Evolutionary conservation across 2,797 vertebrate species (phyloP).

Genomic region (Zenarchopterus dispar): DNA sequence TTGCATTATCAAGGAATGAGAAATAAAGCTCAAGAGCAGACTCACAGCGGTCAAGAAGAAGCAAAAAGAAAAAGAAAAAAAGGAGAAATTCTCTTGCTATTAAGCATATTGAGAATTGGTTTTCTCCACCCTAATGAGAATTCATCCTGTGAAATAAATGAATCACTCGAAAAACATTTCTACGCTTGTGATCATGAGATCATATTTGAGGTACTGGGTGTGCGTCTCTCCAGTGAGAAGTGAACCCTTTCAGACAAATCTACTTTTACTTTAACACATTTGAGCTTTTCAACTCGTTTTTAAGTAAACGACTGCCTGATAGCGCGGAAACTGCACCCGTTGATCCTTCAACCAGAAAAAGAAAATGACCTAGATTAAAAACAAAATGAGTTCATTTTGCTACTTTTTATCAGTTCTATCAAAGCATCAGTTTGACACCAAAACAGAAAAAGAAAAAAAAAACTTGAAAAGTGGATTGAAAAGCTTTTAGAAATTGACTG

Average conservation of each 20-base stretch:
- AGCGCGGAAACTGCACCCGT: conserved; percentile 6
- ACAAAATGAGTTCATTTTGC: too few species aligned
- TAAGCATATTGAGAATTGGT: conserved; percentile 70
- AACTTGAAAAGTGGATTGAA: conserved; percentile 10
- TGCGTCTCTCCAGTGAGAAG: conserved; percentile 39
- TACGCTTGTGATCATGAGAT: conserved; percentile 72
- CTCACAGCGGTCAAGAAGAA: conserved; percentile 46
- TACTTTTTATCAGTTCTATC: too few species aligned
- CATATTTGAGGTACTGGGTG: conserved; percentile 65
- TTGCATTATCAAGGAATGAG: conserved; percentile 42
- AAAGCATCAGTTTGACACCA: neutral
- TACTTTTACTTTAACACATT: conserved; percentile 26
- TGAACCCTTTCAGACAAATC: conserved; percentile 31
- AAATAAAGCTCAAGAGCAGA: conserved; percentile 45
- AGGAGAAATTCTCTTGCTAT: conserved; percentile 35
- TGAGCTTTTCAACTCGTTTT: conserved; percentile 30
- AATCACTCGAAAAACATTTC: conserved; percentile 71
- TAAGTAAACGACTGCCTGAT: conserved; percentile 35
- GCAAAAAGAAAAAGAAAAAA: neutral
- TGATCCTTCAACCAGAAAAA: neutral
- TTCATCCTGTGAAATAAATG: conserved; percentile 69
- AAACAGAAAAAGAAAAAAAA: conserved; percentile 3
- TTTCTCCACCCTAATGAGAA: conserved; percentile 74
- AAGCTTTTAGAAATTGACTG: conserved; percentile 7
- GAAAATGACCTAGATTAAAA: conserved; percentile 4